phyloP scores from a whole-genome alignment of 2,888 invertebrate genomes.

The Ichneumoninae sp. region DNA sequence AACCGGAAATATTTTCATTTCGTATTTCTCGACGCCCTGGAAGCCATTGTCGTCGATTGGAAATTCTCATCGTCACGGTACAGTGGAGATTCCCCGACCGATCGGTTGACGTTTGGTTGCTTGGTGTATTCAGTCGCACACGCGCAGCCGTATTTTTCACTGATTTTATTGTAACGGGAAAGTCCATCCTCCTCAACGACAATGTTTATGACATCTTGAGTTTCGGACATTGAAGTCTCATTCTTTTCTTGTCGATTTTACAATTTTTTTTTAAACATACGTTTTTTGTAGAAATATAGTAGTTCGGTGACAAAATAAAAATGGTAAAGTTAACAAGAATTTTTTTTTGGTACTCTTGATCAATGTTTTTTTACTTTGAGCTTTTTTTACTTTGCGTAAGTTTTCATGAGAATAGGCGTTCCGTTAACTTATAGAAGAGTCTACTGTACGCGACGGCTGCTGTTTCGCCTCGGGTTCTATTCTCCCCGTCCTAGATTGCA shows the following conservation, averaged over 20 bases:
- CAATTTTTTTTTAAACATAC: background rate
- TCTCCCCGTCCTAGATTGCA: background rate
- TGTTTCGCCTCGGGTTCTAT: background rate
- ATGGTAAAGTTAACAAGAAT: too few relatives aligned
- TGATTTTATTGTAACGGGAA: background rate
- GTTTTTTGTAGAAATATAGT: too few relatives aligned
- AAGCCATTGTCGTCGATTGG: slow-evolving; percentile 7
- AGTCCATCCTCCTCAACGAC: too few relatives aligned
- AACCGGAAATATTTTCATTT: slow-evolving; percentile 58
- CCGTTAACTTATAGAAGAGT: background rate
- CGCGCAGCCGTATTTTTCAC: background rate
- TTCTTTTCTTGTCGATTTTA: background rate
- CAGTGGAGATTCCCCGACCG: background rate
- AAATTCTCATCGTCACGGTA: background rate
- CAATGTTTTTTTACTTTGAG: background rate
- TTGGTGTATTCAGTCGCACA: background rate
- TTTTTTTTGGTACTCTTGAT: too few relatives aligned
- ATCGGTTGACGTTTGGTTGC: background rate
- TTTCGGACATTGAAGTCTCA: background rate
- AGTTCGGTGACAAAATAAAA: too few relatives aligned
- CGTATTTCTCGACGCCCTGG: slow-evolving; percentile 4
- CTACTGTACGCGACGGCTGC: background rate
- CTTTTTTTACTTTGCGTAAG: background rate
- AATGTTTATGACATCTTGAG: too few relatives aligned
- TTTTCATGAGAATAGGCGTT: background rate